phyloP scores from a whole-genome alignment of 2,113 vertebrate species.

The Hystrix cristata region DNA sequence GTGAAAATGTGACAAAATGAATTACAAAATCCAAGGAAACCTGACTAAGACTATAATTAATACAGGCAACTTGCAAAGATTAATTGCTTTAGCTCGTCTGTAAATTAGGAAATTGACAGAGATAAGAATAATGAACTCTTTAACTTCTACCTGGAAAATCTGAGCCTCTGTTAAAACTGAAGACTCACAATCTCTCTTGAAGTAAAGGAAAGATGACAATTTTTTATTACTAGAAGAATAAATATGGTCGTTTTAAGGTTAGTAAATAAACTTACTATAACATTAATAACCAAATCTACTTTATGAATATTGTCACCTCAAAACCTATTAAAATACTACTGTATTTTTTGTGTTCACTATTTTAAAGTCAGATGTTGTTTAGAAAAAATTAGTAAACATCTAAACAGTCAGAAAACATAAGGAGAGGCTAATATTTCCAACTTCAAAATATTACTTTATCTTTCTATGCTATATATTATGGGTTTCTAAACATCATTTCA shows the following conservation, averaged over 20 bases:
- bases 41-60: slow-evolving; percentile 71
- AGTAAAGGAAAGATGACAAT: not conserved
- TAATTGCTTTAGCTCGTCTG: slow-evolving; percentile 77
- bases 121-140: slow-evolving; percentile 72
- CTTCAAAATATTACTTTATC: not conserved
- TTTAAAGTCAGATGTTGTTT: not conserved
- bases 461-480: not conserved
- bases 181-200: slow-evolving; percentile 31
- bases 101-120: slow-evolving; percentile 79
- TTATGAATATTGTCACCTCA: not conserved
- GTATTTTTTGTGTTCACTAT: not conserved
- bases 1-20: slow-evolving; percentile 77
- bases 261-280: not conserved
- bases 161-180: slow-evolving; percentile 58
- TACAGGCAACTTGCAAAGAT: slow-evolving; percentile 73
- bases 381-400: not conserved
- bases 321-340: not conserved
- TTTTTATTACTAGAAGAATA: slow-evolving; percentile 28
- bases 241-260: not conserved
- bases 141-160: slow-evolving; percentile 49
- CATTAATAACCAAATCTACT: not conserved
- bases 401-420: not conserved
- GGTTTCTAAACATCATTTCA: slow-evolving; percentile 6
- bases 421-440: not conserved
- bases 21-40: slow-evolving; percentile 77